Percentiles rank a stretch among this genome's conserved stretches.
Conservation (phyloP, 1,140 invertebrate species). For the Calycopis cecrops region DNA sequence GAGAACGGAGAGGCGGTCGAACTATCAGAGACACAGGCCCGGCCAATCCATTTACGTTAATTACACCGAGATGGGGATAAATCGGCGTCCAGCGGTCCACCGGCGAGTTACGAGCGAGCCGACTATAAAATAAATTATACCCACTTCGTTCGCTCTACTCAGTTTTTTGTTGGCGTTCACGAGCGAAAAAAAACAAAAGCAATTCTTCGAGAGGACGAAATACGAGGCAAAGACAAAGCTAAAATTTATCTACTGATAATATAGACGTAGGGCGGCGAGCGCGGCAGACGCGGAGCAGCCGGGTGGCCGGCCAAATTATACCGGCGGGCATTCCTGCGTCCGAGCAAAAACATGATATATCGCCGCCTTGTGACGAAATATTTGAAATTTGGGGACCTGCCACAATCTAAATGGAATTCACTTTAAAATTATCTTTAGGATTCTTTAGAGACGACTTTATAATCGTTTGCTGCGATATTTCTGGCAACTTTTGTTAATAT, state of each 20-base stretch:
- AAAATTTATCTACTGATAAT: slow-evolving; percentile 75
- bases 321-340: slow-evolving; percentile 62
- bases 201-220: slow-evolving; percentile 70
- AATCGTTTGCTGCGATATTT: slow-evolving; percentile 33
- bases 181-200: slow-evolving; percentile 56
- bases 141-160: slow-evolving; percentile 71
- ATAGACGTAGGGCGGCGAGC: slow-evolving; percentile 68
- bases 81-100: slow-evolving; percentile 72
- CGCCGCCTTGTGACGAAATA: slow-evolving; percentile 69
- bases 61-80: slow-evolving; percentile 71
- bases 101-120: slow-evolving; percentile 69
- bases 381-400: slow-evolving; percentile 68
- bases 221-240: slow-evolving; percentile 74
- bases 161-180: slow-evolving; percentile 69
- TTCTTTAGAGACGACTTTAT: slow-evolving; percentile 60
- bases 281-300: slow-evolving; percentile 60
- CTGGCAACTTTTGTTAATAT: neutral
- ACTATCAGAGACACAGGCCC: slow-evolving; percentile 51
- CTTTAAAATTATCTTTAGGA: slow-evolving; percentile 60
- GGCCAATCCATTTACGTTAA: slow-evolving; percentile 73
- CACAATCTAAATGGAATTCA: slow-evolving; percentile 66
- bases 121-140: slow-evolving; percentile 75
- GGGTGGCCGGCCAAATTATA: slow-evolving; percentile 72
- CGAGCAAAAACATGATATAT: slow-evolving; percentile 73
- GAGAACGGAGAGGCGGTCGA: slow-evolving; percentile 30